Conservation (phyloP, 2,888 invertebrate genomes). For the Limnephilus rhombicus region DNA sequence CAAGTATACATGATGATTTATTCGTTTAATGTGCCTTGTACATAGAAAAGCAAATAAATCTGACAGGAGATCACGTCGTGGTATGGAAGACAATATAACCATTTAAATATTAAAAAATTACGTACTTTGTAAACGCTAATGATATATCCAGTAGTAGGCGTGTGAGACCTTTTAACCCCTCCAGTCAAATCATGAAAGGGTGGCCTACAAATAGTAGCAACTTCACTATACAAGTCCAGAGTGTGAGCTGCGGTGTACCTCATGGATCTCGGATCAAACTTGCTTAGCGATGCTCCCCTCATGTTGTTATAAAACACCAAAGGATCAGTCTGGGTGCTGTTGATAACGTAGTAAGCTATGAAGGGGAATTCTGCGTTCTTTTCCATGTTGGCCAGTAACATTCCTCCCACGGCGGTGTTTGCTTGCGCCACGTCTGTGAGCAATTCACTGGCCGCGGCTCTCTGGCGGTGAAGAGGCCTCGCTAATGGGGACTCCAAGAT, state of each 20-base stretch:
- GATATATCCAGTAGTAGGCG: constrained; percentile 91
- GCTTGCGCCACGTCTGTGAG: constrained; percentile 86
- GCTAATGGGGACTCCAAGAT: constrained; percentile 90
- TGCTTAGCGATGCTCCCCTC: constrained; percentile 88
- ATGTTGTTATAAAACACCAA: constrained; percentile 91
- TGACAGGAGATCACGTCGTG: background rate
- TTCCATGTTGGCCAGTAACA: constrained; percentile 94
- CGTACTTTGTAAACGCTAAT: constrained; percentile 91
- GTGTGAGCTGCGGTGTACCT: constrained; percentile 93
- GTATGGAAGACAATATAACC: background rate
- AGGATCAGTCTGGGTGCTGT: constrained; percentile 91
- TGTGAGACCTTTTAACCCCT: constrained; percentile 86
- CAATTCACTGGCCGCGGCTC: constrained; percentile 86
- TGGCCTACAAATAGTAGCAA: constrained; percentile 93
- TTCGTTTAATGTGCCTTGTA: too few species aligned
- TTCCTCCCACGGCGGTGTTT: constrained; percentile 87
- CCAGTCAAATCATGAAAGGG: constrained; percentile 89
- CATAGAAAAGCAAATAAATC: too few species aligned
- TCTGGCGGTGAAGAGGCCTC: constrained; percentile 88
- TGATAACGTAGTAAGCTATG: constrained; percentile 94
- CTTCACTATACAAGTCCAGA: constrained; percentile 92
- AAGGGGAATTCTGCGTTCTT: constrained; percentile 94
- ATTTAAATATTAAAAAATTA: background rate
- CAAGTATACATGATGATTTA: too few species aligned
- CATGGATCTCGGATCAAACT: constrained; percentile 88